Evolutionary conservation across 2,113 vertebrate genomes (phyloP).

Genomic region (Oxygymnocypris stewartii): DNA sequence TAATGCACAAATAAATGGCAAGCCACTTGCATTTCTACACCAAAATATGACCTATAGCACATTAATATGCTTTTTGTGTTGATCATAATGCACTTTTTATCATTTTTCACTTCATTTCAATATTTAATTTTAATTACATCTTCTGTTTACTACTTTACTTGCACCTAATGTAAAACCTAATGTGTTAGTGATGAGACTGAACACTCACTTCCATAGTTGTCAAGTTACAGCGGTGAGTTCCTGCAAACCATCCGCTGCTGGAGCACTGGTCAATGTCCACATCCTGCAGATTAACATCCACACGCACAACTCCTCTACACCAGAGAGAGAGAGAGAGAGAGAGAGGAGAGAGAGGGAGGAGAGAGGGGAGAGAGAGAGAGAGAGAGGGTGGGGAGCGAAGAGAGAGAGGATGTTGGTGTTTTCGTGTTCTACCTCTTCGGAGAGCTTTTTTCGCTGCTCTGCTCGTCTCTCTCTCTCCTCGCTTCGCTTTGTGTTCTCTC

Average conservation of each 20-base stretch:
- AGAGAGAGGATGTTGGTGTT: too few relatives aligned
- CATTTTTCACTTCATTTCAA: not conserved
- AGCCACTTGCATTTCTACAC: constrained; percentile 5
- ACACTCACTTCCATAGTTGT: constrained; percentile 90
- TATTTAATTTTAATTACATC: not conserved
- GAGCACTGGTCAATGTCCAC: constrained; percentile 98
- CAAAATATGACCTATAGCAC: not conserved
- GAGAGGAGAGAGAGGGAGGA: not conserved
- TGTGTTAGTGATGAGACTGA: not conserved
- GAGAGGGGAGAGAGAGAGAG: too few relatives aligned
- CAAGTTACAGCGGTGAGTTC: constrained; percentile 93
- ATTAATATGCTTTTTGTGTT: not conserved
- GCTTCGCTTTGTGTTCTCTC: too few relatives aligned
- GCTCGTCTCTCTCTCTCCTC: too few relatives aligned
- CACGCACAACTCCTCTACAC: constrained; percentile 87
- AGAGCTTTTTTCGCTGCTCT: too few relatives aligned
- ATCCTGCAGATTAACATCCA: constrained; percentile 94
- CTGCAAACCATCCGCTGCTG: constrained; percentile 92
- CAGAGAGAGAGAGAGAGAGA: constrained; percentile 18
- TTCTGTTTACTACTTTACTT: not conserved
- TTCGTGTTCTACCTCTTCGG: too few relatives aligned
- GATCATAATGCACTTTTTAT: not conserved
- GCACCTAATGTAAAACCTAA: not conserved
- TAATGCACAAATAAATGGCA: not conserved
- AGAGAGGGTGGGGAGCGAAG: too few relatives aligned